phyloP scores from a whole-genome alignment of 2,113 vertebrate species.

The Peromyscus maniculatus region DNA sequence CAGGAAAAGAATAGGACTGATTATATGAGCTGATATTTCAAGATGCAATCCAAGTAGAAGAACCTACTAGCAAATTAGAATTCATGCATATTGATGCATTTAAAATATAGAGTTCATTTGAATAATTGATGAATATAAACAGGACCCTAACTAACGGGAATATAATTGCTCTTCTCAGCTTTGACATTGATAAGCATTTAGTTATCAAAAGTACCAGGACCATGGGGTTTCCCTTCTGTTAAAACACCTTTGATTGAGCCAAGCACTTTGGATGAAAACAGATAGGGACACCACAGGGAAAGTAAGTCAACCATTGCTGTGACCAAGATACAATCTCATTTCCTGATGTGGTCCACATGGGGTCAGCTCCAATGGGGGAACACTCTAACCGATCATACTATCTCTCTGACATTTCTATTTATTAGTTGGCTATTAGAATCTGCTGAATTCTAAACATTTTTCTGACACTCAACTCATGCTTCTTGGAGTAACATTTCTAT shows the following conservation, averaged over 20 bases:
- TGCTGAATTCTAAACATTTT: background rate
- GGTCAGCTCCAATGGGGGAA: background rate
- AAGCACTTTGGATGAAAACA: background rate
- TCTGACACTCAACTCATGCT: background rate
- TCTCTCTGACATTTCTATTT: background rate
- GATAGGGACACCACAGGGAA: background rate
- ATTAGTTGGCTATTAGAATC: background rate
- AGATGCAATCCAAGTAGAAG: slow-evolving; percentile 22
- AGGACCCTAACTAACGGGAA: slow-evolving; percentile 7
- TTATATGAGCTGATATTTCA: slow-evolving; percentile 24
- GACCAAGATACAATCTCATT: background rate
- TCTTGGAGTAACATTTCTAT: slow-evolving; percentile 29
- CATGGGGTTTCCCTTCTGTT: background rate
- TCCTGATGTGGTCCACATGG: background rate
- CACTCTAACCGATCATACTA: background rate
- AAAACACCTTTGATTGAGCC: background rate
- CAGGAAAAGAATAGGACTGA: slow-evolving; percentile 26
- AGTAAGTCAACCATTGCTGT: background rate
- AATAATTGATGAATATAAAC: slow-evolving; percentile 50
- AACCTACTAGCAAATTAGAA: slow-evolving; percentile 36
- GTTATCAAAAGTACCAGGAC: background rate
- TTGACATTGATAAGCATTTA: slow-evolving; percentile 15
- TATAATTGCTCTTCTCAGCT: background rate
- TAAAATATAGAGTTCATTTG: slow-evolving; percentile 32
- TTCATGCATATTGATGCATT: background rate